A percentile compares a stretch with the other conserved stretches of the same genome.
These are phyloP conservation scores for Diploscapter pachys DNA, from an alignment of 1,140 invertebrate genomes.

Conservation along the genomic window DNA sequence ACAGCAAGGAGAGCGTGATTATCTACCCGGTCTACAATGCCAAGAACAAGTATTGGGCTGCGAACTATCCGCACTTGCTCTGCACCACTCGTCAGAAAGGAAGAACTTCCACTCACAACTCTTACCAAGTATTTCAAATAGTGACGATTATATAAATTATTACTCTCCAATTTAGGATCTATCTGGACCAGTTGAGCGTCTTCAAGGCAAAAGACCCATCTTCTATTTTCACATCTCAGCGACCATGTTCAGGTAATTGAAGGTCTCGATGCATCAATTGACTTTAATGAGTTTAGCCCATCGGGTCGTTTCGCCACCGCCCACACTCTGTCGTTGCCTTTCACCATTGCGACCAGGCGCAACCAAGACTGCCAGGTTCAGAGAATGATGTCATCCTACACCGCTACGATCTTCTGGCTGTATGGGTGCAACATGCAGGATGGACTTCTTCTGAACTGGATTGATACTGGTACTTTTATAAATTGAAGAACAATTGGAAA, in stretches of 20 bases:
- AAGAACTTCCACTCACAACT: slow-evolving; percentile 54
- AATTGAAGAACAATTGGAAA: slow-evolving; percentile 25
- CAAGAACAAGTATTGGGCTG: slow-evolving; percentile 51
- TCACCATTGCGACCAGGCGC: slow-evolving; percentile 54
- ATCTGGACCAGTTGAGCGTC: slow-evolving; percentile 17
- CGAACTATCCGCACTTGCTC: slow-evolving; percentile 55
- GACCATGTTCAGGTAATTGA: slow-evolving; percentile 48
- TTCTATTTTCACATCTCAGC: slow-evolving; percentile 58
- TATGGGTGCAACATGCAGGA: slow-evolving; percentile 53
- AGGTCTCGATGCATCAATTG: too few relatives aligned
- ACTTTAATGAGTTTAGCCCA: slow-evolving; percentile 22
- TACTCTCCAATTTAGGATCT: slow-evolving; percentile 43
- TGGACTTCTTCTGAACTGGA: slow-evolving; percentile 56
- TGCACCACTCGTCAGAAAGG: slow-evolving; percentile 58
- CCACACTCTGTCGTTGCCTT: slow-evolving; percentile 56
- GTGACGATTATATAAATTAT: too few relatives aligned
- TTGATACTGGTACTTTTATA: slow-evolving; percentile 43
- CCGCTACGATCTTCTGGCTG: slow-evolving; percentile 59
- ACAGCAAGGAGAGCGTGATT: slow-evolving; percentile 55
- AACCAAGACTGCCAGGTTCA: slow-evolving; percentile 59
- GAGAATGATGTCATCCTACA: slow-evolving; percentile 57
- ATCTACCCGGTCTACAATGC: slow-evolving; percentile 56
- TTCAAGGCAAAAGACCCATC: slow-evolving; percentile 53
- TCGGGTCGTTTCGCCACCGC: slow-evolving; percentile 50
- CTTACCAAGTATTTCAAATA: slow-evolving; percentile 45